These are phyloP conservation scores for Ictalurus furcatus DNA, from an alignment of 2,113 vertebrate genomes.

Conservation along the genomic window DNA sequence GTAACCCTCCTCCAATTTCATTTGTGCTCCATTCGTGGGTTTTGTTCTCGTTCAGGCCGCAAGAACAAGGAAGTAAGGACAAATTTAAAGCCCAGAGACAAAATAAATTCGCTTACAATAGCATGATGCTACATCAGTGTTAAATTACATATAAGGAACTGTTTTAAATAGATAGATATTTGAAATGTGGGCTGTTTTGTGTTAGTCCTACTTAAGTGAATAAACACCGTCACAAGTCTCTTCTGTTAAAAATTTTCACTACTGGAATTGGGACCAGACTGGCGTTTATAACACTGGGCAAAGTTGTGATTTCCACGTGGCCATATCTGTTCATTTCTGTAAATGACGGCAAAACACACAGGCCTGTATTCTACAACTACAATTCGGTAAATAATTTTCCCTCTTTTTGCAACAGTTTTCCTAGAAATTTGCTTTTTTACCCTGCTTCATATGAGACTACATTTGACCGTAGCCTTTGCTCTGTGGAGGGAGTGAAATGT, in stretches of 20 bases:
- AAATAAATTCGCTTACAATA: background rate
- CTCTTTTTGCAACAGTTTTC: background rate
- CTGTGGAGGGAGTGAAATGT: conserved; percentile 56
- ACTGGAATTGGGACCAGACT: background rate
- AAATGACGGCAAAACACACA: background rate
- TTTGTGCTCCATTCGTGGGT: conserved; percentile 39
- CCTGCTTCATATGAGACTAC: background rate
- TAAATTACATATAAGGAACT: background rate
- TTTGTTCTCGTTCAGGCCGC: conserved; percentile 50
- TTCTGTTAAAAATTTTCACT: background rate
- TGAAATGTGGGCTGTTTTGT: background rate
- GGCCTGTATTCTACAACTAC: background rate
- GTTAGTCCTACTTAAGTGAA: background rate
- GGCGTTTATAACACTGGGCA: background rate
- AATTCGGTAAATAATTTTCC: background rate
- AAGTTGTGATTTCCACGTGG: background rate
- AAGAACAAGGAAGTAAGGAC: conserved; percentile 41
- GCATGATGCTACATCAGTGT: background rate
- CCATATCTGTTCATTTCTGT: background rate
- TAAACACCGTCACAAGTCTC: background rate
- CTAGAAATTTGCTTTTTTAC: background rate
- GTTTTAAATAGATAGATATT: background rate
- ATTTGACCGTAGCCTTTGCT: background rate
- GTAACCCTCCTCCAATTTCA: conserved; percentile 58
- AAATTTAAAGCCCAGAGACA: conserved; percentile 28